Evolutionary conservation across 2,888 invertebrate genomes (phyloP).

Genomic region (Operophtera brumata): DNA sequence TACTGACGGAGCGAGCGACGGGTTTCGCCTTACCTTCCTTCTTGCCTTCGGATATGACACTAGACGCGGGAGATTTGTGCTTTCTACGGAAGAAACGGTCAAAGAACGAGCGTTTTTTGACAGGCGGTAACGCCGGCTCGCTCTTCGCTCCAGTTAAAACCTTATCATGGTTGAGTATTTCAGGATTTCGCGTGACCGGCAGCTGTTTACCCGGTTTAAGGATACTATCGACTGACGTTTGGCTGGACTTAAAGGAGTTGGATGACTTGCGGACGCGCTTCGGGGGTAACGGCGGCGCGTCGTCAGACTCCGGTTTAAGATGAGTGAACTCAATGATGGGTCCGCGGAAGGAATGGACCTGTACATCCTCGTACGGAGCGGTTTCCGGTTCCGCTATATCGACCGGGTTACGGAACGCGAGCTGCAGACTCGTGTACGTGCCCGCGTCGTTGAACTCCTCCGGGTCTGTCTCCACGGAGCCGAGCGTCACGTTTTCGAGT

Average conservation of each 20-base stretch:
- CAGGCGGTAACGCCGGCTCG: slow-evolving; percentile 70
- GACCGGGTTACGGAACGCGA: slow-evolving; percentile 92
- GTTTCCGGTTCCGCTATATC: slow-evolving; percentile 76
- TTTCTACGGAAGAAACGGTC: slow-evolving; percentile 70
- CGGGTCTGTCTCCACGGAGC: slow-evolving; percentile 71
- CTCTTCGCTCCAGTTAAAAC: slow-evolving; percentile 59
- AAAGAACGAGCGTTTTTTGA: slow-evolving; percentile 73
- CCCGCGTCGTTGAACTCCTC: slow-evolving; percentile 88
- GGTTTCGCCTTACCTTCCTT: slow-evolving; percentile 61
- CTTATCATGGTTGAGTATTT: slow-evolving; percentile 42
- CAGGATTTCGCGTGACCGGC: slow-evolving; percentile 54
- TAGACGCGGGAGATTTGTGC: slow-evolving; percentile 72
- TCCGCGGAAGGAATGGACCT: slow-evolving; percentile 69
- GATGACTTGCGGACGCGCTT: slow-evolving; percentile 82
- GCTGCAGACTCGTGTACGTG: slow-evolving; percentile 91
- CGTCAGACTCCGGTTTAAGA: slow-evolving; percentile 79
- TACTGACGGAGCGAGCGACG: slow-evolving; percentile 82
- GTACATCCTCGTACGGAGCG: slow-evolving; percentile 82
- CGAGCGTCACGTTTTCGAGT: slow-evolving; percentile 65
- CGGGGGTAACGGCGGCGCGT: slow-evolving; percentile 89
- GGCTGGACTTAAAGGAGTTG: slow-evolving; percentile 63
- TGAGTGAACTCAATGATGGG: slow-evolving; percentile 78
- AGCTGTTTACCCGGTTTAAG: slow-evolving; percentile 63
- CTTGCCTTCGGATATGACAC: slow-evolving; percentile 63
- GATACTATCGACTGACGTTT: slow-evolving; percentile 68